Base-by-base conservation (phyloP, 1,140 invertebrate genomes). In the Aphelinus certus region DNA sequence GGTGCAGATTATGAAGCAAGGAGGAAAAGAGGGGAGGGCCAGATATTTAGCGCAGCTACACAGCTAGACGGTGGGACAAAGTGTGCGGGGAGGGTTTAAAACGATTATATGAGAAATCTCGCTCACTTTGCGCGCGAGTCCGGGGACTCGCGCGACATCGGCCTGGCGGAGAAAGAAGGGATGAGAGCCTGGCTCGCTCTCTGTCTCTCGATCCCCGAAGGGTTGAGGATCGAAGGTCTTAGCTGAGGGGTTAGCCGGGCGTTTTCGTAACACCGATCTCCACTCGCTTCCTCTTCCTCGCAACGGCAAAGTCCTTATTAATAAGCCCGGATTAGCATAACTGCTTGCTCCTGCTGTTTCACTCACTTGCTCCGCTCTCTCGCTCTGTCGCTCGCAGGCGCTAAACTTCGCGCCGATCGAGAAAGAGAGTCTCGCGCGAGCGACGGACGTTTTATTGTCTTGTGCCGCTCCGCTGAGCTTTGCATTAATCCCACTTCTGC, bases 271-370 rank as follows among this genome's bases (percentile, higher is more conserved):
- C 81, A 78, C 66, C 79, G 79, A 82, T 83, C 76, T 81, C 79
- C 77, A 79, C 79, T 81, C 26, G 26, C 26, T 26, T 26, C 26
- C 26, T 26, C 26, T 26, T 26, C 26, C 26, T 26, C 51, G 51
- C 79, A 75, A 42, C 64, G 70, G 75, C 75, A 77, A 76, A 84
- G 82, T 83, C 82, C 83, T 83, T 84, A 84, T 83, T 84, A 84
- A 84, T 84, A 84, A 83, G 83, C 79, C 79, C 69, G 81, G 82
- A 84, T 84, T 84, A 84, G 80, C 83, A 83, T 84, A 83, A 83
- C 81, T 81, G 77, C 81, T 77, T 62, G 80, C 58, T n/a, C 7
- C 53, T 61, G 42, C 55, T 74, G 45, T 51, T 69, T 63, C 53
- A 62, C 58, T 58, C 9, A n/a, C 65, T 53, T 2, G 10, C 10